Percentiles rank a stretch among this genome's conserved stretches.
phyloP scores from a whole-genome alignment of 2,888 invertebrate species.

The Sericinus montela region DNA sequence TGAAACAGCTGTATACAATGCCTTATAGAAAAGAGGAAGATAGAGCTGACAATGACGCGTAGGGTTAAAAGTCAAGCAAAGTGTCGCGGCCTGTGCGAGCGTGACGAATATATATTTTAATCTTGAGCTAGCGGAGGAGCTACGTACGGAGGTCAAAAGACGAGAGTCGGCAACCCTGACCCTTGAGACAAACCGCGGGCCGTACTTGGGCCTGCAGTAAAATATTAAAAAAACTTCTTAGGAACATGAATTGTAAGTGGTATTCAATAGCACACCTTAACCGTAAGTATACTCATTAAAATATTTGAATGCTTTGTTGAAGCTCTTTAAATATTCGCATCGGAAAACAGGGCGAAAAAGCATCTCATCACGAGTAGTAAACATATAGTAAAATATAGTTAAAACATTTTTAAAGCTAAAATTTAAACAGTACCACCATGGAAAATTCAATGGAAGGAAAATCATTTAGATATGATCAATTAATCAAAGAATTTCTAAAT shows the following conservation, averaged over 20 bases:
- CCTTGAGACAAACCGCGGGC: slow-evolving; percentile 41
- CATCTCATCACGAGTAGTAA: too few relatives aligned
- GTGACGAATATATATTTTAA: slow-evolving; percentile 40
- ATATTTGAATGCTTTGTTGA: slow-evolving; percentile 37
- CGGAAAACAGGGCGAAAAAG: too few relatives aligned
- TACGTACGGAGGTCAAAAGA: slow-evolving; percentile 68
- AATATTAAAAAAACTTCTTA: slow-evolving; percentile 30
- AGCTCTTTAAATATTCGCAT: slow-evolving; percentile 4
- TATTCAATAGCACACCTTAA: slow-evolving; percentile 34
- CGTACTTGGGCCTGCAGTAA: slow-evolving; percentile 43
- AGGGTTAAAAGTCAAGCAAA: slow-evolving; percentile 76
- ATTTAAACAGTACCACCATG: too few relatives aligned
- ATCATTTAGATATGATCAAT: too few relatives aligned
- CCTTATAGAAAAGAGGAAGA: slow-evolving; percentile 47
- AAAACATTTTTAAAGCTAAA: too few relatives aligned
- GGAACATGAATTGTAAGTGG: slow-evolving; percentile 31
- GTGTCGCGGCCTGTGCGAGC: slow-evolving; percentile 70
- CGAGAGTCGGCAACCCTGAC: slow-evolving; percentile 76
- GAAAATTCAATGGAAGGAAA: too few relatives aligned
- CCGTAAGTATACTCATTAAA: slow-evolving; percentile 42
- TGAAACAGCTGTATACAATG: slow-evolving; percentile 46
- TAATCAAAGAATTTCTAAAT: too few relatives aligned
- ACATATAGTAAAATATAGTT: too few relatives aligned
- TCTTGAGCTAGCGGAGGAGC: slow-evolving; percentile 41
- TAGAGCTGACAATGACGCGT: slow-evolving; percentile 64